Evolutionary conservation across 1,140 invertebrate species (phyloP).

Genomic region (Lordiphosa stackelbergi): DNA sequence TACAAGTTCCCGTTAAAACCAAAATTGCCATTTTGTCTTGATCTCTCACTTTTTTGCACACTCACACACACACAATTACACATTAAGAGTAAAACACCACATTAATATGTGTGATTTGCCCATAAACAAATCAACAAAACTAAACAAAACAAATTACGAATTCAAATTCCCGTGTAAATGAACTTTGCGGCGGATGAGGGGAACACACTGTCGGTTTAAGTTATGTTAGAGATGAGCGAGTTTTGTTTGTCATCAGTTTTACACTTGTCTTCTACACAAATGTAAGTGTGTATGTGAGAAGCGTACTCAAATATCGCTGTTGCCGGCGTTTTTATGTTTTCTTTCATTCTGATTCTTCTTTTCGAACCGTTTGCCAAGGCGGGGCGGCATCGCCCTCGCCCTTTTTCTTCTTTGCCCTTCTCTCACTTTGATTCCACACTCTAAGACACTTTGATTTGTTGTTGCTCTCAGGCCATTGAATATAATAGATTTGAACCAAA

Average conservation of each 20-base stretch:
- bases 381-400: slow-evolving; percentile 47
- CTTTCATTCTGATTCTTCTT: slow-evolving; percentile 36
- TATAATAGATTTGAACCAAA: slow-evolving; percentile 29
- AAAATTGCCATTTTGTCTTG: no score
- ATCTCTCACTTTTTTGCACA: slow-evolving; percentile 1
- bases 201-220: background rate
- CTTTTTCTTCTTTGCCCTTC: slow-evolving; percentile 48
- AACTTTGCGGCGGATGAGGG: slow-evolving; percentile 37
- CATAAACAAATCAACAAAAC: slow-evolving; percentile 68
- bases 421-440: slow-evolving; percentile 17
- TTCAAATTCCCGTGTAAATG: slow-evolving; percentile 61
- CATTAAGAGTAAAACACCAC: slow-evolving; percentile 19
- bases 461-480: slow-evolving; percentile 31
- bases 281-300: slow-evolving; percentile 26
- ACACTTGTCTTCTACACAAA: slow-evolving; percentile 13
- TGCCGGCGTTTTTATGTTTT: slow-evolving; percentile 66
- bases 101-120: slow-evolving; percentile 23
- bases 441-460: slow-evolving; percentile 38
- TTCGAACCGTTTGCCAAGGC: slow-evolving; percentile 32
- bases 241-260: slow-evolving; percentile 40
- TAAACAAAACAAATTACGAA: slow-evolving; percentile 68
- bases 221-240: slow-evolving; percentile 15
- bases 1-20: no score
- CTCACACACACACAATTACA: background rate
- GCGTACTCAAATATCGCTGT: slow-evolving; percentile 59